Evolutionary conservation across 2,113 vertebrate genomes (phyloP), one percentile per base, ranked within the genome.

Genomic region (Chrysochloris asiatica): DNA sequence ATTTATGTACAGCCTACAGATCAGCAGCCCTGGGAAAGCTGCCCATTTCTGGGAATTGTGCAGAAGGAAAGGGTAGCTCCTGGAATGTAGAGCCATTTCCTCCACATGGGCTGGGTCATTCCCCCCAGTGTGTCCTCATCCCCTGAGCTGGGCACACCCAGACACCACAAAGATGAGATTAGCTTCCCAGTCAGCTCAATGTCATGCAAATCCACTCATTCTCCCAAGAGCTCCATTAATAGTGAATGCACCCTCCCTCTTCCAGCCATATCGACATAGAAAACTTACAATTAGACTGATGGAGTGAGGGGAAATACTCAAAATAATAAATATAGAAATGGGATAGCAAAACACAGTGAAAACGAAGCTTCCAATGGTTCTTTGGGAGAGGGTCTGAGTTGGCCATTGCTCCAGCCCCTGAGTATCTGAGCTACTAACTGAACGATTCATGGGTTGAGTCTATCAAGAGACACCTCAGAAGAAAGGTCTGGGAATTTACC

Each of bases 21-120:
- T 83, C 91, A 89, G 86, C 47, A 61, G 79, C 84, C 83, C 36
- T 21, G 45, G 94, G 86, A 90, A 88, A 92, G 86, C 95, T 95
- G 94, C 96, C 93, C 87, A 14, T 95, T 97, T 95, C 96, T 97
- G 95, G 95, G 91, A 95, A 97, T 97, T 96, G 96, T 97, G 85
- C 95, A 85, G 91, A 96, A 93, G 96, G 95, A 89, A 93, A 94
- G 95, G 95, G 95, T 94, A 93, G 92, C 92, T 91, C 77, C 83
- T 95, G 95, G 96, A 95, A 96, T 92, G 94, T 69, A 72, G 54
- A 95, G 95, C 91, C 45, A 26, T 94, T 96, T 96, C 95, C 95
- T 96, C 81, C 48, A 38, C 45, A 12, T 17, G 91, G 91, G 83
- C 52, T 83, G 91, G 93, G 81, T 83, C 24, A n/a, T 72, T 75